Percentiles rank a stretch among this genome's conserved stretches.
Conservation (phyloP, 2,113 vertebrate species). For the Pangasianodon gigas region DNA sequence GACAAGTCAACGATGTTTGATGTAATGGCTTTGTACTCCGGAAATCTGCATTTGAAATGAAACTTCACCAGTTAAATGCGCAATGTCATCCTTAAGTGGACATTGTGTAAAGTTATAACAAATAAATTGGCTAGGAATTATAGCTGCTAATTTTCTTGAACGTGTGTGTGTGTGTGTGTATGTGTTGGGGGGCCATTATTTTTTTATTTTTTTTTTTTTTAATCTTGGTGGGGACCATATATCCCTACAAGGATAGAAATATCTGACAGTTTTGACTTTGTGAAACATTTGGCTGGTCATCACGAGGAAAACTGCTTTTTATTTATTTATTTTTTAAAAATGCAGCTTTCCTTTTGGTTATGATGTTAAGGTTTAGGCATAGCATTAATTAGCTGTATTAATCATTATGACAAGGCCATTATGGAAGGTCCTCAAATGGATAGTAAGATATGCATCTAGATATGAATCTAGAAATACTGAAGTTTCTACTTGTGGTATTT, state of each 20-base stretch:
- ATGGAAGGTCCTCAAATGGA: background rate
- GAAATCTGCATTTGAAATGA: conserved; percentile 1
- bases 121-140: background rate
- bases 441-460: background rate
- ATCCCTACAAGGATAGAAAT: background rate
- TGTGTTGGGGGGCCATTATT: background rate
- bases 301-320: background rate
- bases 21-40: background rate
- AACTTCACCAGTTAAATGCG: background rate
- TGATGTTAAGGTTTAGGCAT: background rate
- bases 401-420: background rate
- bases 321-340: background rate
- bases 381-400: background rate
- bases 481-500: background rate
- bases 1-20: background rate
- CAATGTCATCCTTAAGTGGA: background rate
- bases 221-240: background rate
- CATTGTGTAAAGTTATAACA: background rate
- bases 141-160: background rate
- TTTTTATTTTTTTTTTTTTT: too few relatives aligned
- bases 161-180: background rate
- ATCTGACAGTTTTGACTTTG: background rate
- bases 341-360: background rate
- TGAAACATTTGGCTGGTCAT: background rate
- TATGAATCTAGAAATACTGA: background rate